These are phyloP conservation scores for Caenorhabditis uteleia DNA, from an alignment of 2,888 invertebrate species.

Conservation along the genomic window DNA sequence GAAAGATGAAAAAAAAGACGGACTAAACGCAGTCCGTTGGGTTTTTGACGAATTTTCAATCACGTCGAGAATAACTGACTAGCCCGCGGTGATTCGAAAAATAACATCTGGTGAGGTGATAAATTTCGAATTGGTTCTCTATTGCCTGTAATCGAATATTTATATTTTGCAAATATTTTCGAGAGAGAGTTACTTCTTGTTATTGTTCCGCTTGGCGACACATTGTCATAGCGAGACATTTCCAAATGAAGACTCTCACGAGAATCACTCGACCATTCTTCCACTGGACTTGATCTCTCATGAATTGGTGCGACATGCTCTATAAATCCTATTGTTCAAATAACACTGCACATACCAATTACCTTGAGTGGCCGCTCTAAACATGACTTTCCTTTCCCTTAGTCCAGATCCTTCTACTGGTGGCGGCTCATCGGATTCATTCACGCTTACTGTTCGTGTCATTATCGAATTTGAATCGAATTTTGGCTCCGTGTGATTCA, in stretches of 20 bases:
- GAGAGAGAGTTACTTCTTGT: slow-evolving; percentile 14
- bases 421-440: slow-evolving; percentile 34
- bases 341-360: background rate
- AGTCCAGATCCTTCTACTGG: slow-evolving; percentile 18
- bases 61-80: slow-evolving; percentile 32
- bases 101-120: slow-evolving; percentile 20
- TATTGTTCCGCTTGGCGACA: slow-evolving; percentile 53
- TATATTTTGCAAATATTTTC: background rate
- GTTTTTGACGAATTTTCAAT: too few species aligned
- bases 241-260: slow-evolving; percentile 54
- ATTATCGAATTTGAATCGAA: slow-evolving; percentile 8
- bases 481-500: slow-evolving; percentile 5
- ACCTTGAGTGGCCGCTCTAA: slow-evolving; percentile 37
- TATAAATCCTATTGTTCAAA: slow-evolving; percentile 4
- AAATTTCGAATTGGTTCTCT: slow-evolving; percentile 28
- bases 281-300: slow-evolving; percentile 50
- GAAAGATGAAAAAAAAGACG: too few species aligned
- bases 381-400: slow-evolving; percentile 41
- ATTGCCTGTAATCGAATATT: slow-evolving; percentile 19
- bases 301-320: slow-evolving; percentile 40
- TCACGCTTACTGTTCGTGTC: slow-evolving; percentile 36
- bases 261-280: slow-evolving; percentile 58
- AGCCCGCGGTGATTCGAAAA: slow-evolving; percentile 27
- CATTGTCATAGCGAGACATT: slow-evolving; percentile 65
- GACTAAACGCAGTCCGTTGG: background rate